These are phyloP conservation scores for Oscheius myriophilus DNA, from an alignment of 2,888 invertebrate genomes.

Conservation along the genomic window DNA sequence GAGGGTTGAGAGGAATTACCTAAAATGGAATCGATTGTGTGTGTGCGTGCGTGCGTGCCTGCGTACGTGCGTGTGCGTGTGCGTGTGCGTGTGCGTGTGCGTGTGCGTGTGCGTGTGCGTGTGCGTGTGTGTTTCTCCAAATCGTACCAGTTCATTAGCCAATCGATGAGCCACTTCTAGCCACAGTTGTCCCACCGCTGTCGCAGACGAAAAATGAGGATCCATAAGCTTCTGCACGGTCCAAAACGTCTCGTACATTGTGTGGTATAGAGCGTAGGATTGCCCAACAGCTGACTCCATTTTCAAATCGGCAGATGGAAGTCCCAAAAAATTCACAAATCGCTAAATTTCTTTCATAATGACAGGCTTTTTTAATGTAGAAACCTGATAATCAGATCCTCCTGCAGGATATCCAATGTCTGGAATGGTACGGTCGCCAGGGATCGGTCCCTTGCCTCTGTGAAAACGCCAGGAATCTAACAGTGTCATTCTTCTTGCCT, in stretches of 20 bases:
- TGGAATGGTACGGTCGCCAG: constrained; percentile 43
- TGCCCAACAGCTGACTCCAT: constrained; percentile 39
- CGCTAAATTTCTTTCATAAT: constrained; percentile 29
- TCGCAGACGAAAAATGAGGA: constrained; percentile 29
- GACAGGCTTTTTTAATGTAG: neutral
- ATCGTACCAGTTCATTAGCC: constrained; percentile 40
- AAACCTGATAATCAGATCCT: constrained; percentile 50
- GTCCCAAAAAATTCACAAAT: constrained; percentile 45
- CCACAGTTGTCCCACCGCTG: constrained; percentile 41
- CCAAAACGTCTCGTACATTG: constrained; percentile 54
- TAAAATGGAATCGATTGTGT: neutral
- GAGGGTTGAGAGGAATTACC: constrained; percentile 47
- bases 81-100: too few relatives aligned
- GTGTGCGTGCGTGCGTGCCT: too few relatives aligned
- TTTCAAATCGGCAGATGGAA: constrained; percentile 48
- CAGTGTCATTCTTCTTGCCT: constrained; percentile 34
- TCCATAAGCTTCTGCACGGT: constrained; percentile 41
- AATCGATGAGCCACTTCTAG: constrained; percentile 38
- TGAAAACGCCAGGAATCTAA: constrained; percentile 48
- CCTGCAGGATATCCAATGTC: constrained; percentile 45
- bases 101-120: too few relatives aligned
- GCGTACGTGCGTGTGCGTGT: too few relatives aligned
- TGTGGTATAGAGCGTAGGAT: constrained; percentile 52
- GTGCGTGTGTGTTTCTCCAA: too few relatives aligned
- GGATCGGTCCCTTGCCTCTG: constrained; percentile 36